A percentile compares a stretch with the other conserved stretches of the same genome.
These are phyloP conservation scores for Ictalurus punctatus DNA, from an alignment of 2,113 vertebrate genomes.

Conservation along the genomic window DNA sequence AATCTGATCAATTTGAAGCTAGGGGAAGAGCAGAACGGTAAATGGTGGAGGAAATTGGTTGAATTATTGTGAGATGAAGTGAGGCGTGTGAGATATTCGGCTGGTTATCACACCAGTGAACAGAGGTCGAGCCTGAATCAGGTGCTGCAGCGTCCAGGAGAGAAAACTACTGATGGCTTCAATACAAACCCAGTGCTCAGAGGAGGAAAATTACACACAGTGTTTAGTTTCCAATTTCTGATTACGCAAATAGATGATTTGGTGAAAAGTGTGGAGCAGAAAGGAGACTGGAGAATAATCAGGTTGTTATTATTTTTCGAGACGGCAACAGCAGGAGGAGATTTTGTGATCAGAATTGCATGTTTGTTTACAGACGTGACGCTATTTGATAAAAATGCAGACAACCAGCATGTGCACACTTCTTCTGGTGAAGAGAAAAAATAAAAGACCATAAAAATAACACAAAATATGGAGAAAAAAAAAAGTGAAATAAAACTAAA, in stretches of 20 bases:
- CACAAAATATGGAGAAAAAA: background rate
- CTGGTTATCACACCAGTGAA: constrained; percentile 14
- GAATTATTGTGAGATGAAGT: constrained; percentile 31
- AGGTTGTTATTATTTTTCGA: background rate
- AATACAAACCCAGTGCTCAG: background rate
- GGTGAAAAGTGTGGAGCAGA: background rate
- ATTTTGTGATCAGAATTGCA: background rate
- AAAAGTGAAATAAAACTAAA: background rate
- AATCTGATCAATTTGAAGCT: background rate
- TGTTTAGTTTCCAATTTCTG: background rate
- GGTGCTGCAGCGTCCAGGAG: constrained; percentile 11
- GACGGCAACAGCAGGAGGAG: background rate
- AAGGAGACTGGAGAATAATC: background rate
- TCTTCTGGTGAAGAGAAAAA: background rate
- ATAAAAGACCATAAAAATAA: background rate
- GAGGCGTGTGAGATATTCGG: background rate
- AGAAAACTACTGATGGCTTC: background rate
- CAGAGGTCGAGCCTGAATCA: constrained; percentile 16
- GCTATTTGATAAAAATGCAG: background rate
- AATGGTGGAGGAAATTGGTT: constrained; percentile 25
- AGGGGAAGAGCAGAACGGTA: background rate
- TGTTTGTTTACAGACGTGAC: background rate
- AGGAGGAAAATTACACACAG: background rate
- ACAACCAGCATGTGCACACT: background rate
- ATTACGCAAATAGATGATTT: background rate